phyloP scores from a whole-genome alignment of 2,888 invertebrate species.

The Cerastoderma edule region DNA sequence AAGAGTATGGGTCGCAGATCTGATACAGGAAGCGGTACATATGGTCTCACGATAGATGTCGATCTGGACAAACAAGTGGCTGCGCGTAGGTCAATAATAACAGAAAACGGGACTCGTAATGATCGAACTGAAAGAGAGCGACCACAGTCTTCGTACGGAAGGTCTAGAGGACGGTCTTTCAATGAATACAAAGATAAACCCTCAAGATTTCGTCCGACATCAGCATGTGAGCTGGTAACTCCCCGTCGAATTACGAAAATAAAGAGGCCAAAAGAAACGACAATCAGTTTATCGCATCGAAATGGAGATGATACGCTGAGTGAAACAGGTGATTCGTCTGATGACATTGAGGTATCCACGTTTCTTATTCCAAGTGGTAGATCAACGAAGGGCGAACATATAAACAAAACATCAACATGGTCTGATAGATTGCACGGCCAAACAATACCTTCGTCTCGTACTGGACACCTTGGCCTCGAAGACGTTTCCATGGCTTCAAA shows the following conservation, averaged over 20 bases:
- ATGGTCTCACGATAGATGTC: neutral
- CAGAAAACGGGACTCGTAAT: neutral
- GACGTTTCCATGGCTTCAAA: neutral
- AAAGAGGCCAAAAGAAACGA: neutral
- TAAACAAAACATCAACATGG: neutral
- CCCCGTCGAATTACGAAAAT: neutral
- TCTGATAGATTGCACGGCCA: neutral
- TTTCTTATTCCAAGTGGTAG: neutral
- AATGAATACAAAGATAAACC: neutral
- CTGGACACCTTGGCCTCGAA: neutral
- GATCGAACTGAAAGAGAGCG: neutral
- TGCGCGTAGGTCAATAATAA: neutral
- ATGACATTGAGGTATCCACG: neutral
- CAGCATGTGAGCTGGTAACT: neutral
- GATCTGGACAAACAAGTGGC: neutral
- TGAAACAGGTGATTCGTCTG: neutral
- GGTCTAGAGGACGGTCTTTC: neutral
- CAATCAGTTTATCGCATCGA: neutral
- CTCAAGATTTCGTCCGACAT: neutral
- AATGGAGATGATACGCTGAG: constrained; percentile 1
- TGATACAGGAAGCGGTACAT: neutral
- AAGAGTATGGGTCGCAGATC: no score
- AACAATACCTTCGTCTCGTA: neutral
- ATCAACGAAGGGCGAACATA: neutral
- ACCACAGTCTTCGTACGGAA: constrained; percentile 13